Percentiles rank a stretch among this genome's conserved stretches.
phyloP scores from a whole-genome alignment of 2,113 vertebrate genomes.

The Platysternon megacephalum region DNA sequence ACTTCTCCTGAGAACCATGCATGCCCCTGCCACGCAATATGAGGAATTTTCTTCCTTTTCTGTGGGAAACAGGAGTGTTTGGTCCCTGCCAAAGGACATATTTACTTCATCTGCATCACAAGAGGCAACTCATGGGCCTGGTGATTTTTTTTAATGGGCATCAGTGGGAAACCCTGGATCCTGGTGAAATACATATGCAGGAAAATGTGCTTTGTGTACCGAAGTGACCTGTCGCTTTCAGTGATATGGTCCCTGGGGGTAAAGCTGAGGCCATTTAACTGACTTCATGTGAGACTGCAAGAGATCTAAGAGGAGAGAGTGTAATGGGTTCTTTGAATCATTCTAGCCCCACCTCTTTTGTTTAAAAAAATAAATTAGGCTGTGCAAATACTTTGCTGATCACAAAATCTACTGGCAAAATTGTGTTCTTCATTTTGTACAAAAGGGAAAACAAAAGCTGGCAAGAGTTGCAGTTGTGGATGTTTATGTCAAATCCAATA shows the following conservation, averaged over 20 bases:
- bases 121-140: background rate
- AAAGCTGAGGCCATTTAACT: background rate
- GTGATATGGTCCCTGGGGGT: background rate
- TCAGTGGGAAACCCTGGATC: background rate
- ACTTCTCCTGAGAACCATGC: constrained; percentile 28
- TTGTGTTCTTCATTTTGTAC: constrained; percentile 58
- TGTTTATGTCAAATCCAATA: constrained; percentile 64
- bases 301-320: background rate
- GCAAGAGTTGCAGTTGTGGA: constrained; percentile 28
- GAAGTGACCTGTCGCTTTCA: background rate
- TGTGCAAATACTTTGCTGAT: constrained; percentile 74
- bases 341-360: constrained; percentile 64
- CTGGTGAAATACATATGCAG: background rate
- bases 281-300: background rate
- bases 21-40: constrained; percentile 43
- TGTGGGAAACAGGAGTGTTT: constrained; percentile 53
- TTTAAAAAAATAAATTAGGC: constrained; percentile 74
- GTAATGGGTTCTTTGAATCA: constrained; percentile 58
- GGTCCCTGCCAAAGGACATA: constrained; percentile 65
- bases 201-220: background rate
- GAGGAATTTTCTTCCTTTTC: constrained; percentile 42
- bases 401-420: constrained; percentile 76
- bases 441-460: constrained; percentile 73
- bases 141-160: constrained; percentile 26
- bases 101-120: constrained; percentile 46